phyloP scores from a whole-genome alignment of 1,140 invertebrate species.

The Euwallacea similis region DNA sequence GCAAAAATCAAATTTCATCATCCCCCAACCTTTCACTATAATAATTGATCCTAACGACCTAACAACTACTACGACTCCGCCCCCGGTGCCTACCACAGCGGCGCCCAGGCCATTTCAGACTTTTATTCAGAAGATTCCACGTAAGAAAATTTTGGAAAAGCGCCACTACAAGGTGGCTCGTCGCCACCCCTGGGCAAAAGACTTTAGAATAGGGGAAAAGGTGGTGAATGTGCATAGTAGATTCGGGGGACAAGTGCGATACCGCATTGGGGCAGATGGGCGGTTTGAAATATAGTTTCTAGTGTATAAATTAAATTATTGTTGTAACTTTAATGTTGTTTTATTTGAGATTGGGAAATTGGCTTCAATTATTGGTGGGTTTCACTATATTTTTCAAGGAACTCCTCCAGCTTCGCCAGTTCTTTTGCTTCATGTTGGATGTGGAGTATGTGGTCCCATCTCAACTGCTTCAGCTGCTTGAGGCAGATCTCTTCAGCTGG shows the following conservation, averaged over 20 bases:
- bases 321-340: too few relatives aligned
- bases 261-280: slow-evolving; percentile 17
- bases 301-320: too few relatives aligned
- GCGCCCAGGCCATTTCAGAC: slow-evolving; percentile 1
- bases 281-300: slow-evolving; percentile 16
- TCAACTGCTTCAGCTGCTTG: slow-evolving; percentile 52
- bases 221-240: slow-evolving; percentile 1
- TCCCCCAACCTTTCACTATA: slow-evolving; percentile 27
- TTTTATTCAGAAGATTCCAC: slow-evolving; percentile 33
- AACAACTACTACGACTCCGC: slow-evolving; percentile 8
- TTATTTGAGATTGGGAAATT: too few relatives aligned
- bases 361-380: slow-evolving; percentile 11
- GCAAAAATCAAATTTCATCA: slow-evolving; percentile 2
- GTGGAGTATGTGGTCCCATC: slow-evolving; percentile 55
- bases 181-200: slow-evolving; percentile 15
- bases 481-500: slow-evolving; percentile 37
- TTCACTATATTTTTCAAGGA: slow-evolving; percentile 52
- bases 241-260: slow-evolving; percentile 13
- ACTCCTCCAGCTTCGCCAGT: slow-evolving; percentile 54
- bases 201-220: slow-evolving; percentile 13
- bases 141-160: slow-evolving; percentile 6
- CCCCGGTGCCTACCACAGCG: not conserved
- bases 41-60: slow-evolving; percentile 30
- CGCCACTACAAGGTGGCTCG: slow-evolving; percentile 8
- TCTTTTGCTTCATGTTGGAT: slow-evolving; percentile 54